Evolutionary conservation across 2,797 vertebrate species (phyloP), one percentile per base, ranked within the genome.

Genomic region (Poeciliopsis presidionis): DNA sequence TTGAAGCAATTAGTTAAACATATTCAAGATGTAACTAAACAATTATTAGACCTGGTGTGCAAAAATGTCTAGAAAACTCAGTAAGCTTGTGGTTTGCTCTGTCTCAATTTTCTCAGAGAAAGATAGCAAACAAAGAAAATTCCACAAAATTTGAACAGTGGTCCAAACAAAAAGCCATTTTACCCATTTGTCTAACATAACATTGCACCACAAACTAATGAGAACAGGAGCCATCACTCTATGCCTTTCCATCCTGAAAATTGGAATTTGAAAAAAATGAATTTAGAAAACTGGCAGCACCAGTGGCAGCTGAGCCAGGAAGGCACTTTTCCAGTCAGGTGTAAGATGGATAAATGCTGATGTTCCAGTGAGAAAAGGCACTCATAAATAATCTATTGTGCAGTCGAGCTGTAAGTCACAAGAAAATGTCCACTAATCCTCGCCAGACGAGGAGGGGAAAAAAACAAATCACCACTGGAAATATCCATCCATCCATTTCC

Each of bases 321-420:
- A 55, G 47, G 71, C 22, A 77, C 76, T 84, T 73, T 73, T 84
- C 80, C 74, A 80, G 76, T 77, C 81, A 80, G 78, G 83, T 80
- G 84, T 61, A 55, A 75, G 86, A 85, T 77, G 45, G 74, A 90
- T 82, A 81, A 73, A 75, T 70, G 75, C 70, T 75, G 77, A 85
- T 74, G 81, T 73, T 85, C 75, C 77, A 81, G 79, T 30, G 11
- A 67, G 74, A 74, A 77, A 78, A 65, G 73, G 67, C 59, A 39
- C 39, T 84, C 55, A 14, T 90, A 75, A 87, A 85, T 89, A 80
- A 86, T 88, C 75, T 70, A 81, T 83, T 84, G 75, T 82, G 72
- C 14, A 18, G 36, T 69, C 36, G 63, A 53, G 84, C 78, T 80
- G 53, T 71, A 80, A 82, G 71, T 67, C 59, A 25, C 47, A 57